Base-by-base conservation (phyloP, 1,140 invertebrate species). In the Drosophila eugracilis region DNA sequence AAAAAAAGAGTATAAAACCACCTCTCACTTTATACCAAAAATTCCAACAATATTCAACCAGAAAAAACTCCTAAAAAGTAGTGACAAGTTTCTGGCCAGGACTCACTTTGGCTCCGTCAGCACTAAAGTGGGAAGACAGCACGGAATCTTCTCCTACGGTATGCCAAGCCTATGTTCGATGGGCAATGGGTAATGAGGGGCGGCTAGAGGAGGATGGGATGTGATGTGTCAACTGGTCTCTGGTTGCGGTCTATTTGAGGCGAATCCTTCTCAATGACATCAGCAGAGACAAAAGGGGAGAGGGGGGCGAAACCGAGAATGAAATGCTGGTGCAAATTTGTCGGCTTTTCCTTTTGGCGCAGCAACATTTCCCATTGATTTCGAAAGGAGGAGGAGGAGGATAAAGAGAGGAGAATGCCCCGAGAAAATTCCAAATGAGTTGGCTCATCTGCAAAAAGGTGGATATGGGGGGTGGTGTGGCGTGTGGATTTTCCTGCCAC, bases 241-340 rank as follows among this genome's bases (percentile, higher is more conserved):
- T n/a, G 63, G 59, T 79, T 67, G 69, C 78, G 80, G 73, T 81
- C 66, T 81, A 77, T 80, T 88, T 86, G 54, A 73, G 44, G 53
- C 59, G 17, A 60, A 44, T 42, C 26, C n/a, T n/a, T n/a, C n/a
- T n/a, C 63, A 60, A 81, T 83, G 79, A 84, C 79, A 84, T 84
- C 79, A 83, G 80, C 79, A 62, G 30, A 50, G 60, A 39, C 44
- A 32, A 48, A 45, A 21, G 7, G 24, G n/a, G 4, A 7, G 17
- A 6, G 15, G 7, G 24, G n/a, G 4, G 4, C n/a, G 9, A 24
- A 58, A 14, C 14, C 21, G 58, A 66, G n/a, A 37, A 50, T 28
- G 19, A 49, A 63, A 41, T 39, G 44, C 63, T 67, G 22, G 44
- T 67, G 60, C 60, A 66, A 52, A 67, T 66, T 66, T 52, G 59